phyloP scores from a whole-genome alignment of 2,888 invertebrate species.

The Ganaspis brasiliensis region DNA sequence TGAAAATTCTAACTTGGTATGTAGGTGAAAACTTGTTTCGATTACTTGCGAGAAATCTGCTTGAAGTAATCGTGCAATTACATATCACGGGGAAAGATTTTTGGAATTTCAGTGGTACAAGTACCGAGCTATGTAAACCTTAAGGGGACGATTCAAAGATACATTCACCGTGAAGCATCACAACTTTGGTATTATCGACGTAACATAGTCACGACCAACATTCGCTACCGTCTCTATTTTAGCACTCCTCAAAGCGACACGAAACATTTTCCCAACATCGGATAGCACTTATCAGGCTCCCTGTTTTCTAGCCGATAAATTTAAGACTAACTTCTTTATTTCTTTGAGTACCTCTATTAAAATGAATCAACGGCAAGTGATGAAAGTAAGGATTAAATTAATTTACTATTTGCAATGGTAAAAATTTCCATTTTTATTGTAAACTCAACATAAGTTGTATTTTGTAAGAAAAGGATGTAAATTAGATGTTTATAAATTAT shows the following conservation, averaged over 20 bases:
- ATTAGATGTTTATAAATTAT: too few species aligned
- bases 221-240: conserved; percentile 10
- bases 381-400: neutral
- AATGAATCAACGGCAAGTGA: neutral
- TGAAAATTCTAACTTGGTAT: too few species aligned
- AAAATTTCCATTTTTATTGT: too few species aligned
- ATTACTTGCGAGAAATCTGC: neutral
- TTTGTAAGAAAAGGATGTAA: too few species aligned
- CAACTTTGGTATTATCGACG: conserved; percentile 16
- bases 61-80: conserved; percentile 18
- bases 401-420: too few species aligned
- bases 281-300: conserved; percentile 22
- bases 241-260: conserved; percentile 9
- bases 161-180: conserved; percentile 41
- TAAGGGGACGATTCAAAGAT: conserved; percentile 35
- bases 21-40: neutral
- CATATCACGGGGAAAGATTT: neutral
- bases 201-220: conserved; percentile 36
- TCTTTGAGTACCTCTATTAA: neutral
- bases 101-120: conserved; percentile 4
- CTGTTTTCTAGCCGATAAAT: neutral
- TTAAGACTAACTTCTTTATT: neutral
- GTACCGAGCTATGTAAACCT: conserved; percentile 11
- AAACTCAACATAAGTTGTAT: too few species aligned
- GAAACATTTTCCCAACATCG: conserved; percentile 14